Evolutionary conservation across 1,140 invertebrate genomes (phyloP), one percentile per base, ranked within the genome.

Genomic region (Drusus annulatus): DNA sequence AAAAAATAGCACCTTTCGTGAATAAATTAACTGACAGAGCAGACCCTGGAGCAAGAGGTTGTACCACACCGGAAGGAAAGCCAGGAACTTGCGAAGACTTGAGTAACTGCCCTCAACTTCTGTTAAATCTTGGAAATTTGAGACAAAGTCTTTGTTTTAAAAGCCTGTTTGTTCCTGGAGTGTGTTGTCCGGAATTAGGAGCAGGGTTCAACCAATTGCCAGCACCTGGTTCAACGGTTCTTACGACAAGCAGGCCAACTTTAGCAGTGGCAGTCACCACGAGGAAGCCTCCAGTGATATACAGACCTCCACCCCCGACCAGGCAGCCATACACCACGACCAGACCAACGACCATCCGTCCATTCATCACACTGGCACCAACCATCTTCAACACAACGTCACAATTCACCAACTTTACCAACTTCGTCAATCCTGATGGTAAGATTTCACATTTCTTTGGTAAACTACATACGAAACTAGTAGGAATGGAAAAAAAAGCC

Each of bases 141-240:
- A 89, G 96, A 51, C 94, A 97, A 85, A 97, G 96, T 0, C 90
- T 98, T 7, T 98, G 97, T 85, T 98, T 98, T 85, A 97, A 98
- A 87, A 95, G 95, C 81, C 89, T 98, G 1, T 97, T 98, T 84
- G 94, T 97, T 2, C 97, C 97, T 2, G 97, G 96, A 17, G 96
- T 98, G 2, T 98, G 96, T 85, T 98, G 96, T 88, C 96, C 96
- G 0, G 82, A 91, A 79, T 89, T 92, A 28, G 87, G 87, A 81
- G 78, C 79, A 2, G 85, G 21, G 65, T 87, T 5, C 84, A 89
- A 85, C 58, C 86, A 87, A 81, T 86, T 86, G 73, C 87, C 76
- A 76, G 85, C 73, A 31, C 88, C 89, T 60, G 88, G 85, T 21
- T 86, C 87, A 25, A 82, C 86, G 0, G 54, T 86, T 13, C 79